Evolutionary conservation across 2,113 vertebrate species (phyloP), one percentile per base, ranked within the genome.

Genomic region (Ameiurus melas): DNA sequence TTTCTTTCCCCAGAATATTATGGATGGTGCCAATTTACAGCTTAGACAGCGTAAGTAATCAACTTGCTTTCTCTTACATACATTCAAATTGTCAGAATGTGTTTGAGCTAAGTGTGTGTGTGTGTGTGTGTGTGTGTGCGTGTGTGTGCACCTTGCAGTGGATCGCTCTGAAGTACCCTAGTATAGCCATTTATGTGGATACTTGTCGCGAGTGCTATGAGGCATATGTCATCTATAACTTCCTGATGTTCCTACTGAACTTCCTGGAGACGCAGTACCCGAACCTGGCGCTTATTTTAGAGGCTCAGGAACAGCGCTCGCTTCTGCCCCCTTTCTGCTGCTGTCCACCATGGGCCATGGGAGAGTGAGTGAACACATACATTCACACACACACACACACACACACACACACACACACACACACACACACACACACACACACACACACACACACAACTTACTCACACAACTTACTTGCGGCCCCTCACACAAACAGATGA

Each of bases 21-120:
- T 99, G 98, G 98, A 99, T 99, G 98, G 98, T 99, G 85, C 98
- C 98, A 43, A 99, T 99, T 94, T 99, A 99, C 96, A 99, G 98
- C 93, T 95, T 99, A 93, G 98, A 98, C 93, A 99, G 98, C 91
- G 98, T 99, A 95, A 98, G 98, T 98, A 91, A 75, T 85, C 43
- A 17, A 27, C 12, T 19, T 19, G 19, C 62, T 30, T 22, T 19
- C 4, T 13, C 12, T 39, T 25, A 14, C 22, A 10, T 39, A 14
- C 22, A 10, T 39, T 14, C 19, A 47, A 58, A 33, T 16, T 57
- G 58, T 51, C 6, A 7, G 62, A 57, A 36, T 57, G n/a, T 70
- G n/a, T 58, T 39, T 83, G 30, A 53, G 17, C 3, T 6, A 16
- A 17, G 51, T 58, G 60, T 25, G 60, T 62, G 60, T 25, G 60